Base-by-base conservation (phyloP, 2,797 vertebrate species). In the Acrossocheilus fasciatus region DNA sequence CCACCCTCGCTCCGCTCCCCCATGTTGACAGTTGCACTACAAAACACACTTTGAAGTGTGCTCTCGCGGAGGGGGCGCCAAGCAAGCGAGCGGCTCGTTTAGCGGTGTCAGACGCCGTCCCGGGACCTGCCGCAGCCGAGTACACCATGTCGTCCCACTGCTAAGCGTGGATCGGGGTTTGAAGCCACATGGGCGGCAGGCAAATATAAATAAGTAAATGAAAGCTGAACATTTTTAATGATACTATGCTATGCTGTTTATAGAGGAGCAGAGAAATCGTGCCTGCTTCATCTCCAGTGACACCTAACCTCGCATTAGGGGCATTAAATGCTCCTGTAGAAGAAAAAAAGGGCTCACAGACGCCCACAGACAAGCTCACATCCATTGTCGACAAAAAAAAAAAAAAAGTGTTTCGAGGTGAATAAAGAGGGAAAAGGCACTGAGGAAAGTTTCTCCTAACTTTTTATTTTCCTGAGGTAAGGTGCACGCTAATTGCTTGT, bases 21-120 rank as follows among this genome's bases (percentile, higher is more conserved):
- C 91, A 93, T 94, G 94, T 95, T 95, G 95, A 96, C 96, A 95
- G 94, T 95, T 93, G 93, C 93, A 94, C 93, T 95, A 93, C 94
- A 95, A 93, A 95, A 94, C 92, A 93, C 92, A 91, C 94, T 96
- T 96, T 96, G 94, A 96, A 95, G 94, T 92, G 90, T 80, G 92
- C 91, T 92, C 9, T 73, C 75, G 70, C 45, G 57, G 93, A 92
- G 94, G 90, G 93, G 93, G 93, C 88, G 90, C 92, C 89, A 89
- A 92, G 91, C 93, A 92, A 89, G 17, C 72, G 57, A 87, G 82
- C 47, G 92, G 92, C 90, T 93, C 92, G 92, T 94, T 96, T 95
- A 95, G 92, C 89, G 45, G 91, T 90, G 93, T 93, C 94, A 94
- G 91, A 92, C 89, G 92, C 91, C 93, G 92, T 95, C 93, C 94